Evolutionary conservation across 2,888 invertebrate species (phyloP), one percentile per base, ranked within the genome.

Genomic region (Limnephilus marmoratus): DNA sequence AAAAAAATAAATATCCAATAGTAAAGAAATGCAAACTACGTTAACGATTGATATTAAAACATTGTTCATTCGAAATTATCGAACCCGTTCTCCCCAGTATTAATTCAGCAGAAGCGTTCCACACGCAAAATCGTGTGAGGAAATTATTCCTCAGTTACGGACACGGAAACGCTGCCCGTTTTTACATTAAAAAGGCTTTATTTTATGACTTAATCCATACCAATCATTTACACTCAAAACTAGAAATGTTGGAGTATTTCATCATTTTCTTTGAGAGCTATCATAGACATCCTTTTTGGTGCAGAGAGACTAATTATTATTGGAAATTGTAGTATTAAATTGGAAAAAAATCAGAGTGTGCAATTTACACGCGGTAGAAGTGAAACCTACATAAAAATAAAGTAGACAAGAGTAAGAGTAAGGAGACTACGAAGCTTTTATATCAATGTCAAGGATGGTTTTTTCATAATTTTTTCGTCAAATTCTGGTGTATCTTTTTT

Each of bases 81-180:
- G 85, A 86, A 29, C 85, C 45, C 13, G 12, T 49, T 89, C 68
- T n/a, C n/a, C 37, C 80, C 18, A 13, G 81, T 89, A 37, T 89
- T 89, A 34, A 89, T 80, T 89, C 24, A 68, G 4, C 37, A n/a
- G 68, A 34, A 37, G 88, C 88, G 80, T 68, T 89, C 80, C 18
- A 68, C 88, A 89, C 88, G 88, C 88, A 41, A 89, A 34, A 89
- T 89, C 80, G 88, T 89, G 88, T 89, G 88, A 89, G 88, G 34
- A 68, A 34, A 81, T 24, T 53, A 34, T 68, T 37, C 80, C 88
- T 80, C 29, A 37, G 24, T 34, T 37, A 24, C 13, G n/a, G 12
- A 80, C 88, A 89, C 88, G 88, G 68, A 89, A 89, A 86, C n/a
- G 45, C 3, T 49, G 45, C 13, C 41, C 24, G 29, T 45, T 86